These are phyloP conservation scores for Neofelis nebulosa DNA, from an alignment of 2,113 vertebrate species.

Conservation along the genomic window DNA sequence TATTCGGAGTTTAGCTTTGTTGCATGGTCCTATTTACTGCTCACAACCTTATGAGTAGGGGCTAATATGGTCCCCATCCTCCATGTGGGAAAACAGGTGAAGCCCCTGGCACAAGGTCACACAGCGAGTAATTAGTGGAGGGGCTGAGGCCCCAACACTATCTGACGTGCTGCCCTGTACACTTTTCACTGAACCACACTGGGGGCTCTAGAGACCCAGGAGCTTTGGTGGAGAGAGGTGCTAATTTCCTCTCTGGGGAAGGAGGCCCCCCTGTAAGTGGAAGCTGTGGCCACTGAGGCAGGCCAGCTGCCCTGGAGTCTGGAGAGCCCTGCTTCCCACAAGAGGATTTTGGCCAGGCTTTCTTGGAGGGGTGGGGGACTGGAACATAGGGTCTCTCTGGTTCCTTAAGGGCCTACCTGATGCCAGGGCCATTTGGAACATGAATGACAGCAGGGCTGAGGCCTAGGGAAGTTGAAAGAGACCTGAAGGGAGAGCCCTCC, in stretches of 20 bases:
- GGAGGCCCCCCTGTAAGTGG: neutral
- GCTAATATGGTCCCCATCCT: accelerated
- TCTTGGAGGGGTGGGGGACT: neutral
- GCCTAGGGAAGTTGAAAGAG: neutral
- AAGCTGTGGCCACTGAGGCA: neutral
- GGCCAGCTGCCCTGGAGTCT: neutral
- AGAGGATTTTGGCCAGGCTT: neutral
- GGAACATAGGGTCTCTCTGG: neutral
- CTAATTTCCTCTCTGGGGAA: neutral
- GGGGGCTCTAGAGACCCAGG: neutral
- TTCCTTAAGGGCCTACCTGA: neutral
- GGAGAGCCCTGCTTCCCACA: accelerated
- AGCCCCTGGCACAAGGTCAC: neutral
- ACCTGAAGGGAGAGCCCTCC: neutral
- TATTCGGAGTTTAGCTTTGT: neutral
- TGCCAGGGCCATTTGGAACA: neutral
- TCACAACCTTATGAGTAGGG: accelerated
- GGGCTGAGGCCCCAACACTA: neutral
- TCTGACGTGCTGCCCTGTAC: accelerated
- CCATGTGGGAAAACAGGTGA: neutral
- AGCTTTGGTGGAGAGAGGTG: neutral
- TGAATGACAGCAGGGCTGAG: neutral
- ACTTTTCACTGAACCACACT: neutral
- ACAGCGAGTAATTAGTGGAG: neutral
- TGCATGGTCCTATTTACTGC: accelerated